A percentile compares a stretch with the other conserved stretches of the same genome.
Conservation (phyloP, 2,797 vertebrate genomes). For the Centropyge bicolor region DNA sequence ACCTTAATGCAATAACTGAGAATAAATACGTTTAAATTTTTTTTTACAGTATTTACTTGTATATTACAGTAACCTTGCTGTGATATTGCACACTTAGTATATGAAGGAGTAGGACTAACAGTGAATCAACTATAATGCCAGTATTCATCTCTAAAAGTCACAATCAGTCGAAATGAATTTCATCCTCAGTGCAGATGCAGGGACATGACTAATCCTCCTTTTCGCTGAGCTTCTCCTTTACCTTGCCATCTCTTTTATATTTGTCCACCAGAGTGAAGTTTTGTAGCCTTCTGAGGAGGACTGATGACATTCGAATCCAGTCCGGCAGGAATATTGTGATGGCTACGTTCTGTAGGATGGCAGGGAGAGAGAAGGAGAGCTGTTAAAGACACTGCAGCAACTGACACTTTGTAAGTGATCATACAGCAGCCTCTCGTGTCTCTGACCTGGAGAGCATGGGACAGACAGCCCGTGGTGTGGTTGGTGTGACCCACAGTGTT, state of each 20-base stretch:
- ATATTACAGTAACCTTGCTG: not conserved
- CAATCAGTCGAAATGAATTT: not conserved
- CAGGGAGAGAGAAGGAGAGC: constrained; percentile 5
- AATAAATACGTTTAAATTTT: constrained; percentile 19
- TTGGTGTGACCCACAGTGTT: constrained; percentile 87
- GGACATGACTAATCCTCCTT: constrained; percentile 45
- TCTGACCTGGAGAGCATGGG: constrained; percentile 86
- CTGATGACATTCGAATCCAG: constrained; percentile 79
- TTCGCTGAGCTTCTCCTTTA: constrained; percentile 2
- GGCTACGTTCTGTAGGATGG: constrained; percentile 65
- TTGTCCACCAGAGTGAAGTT: not conserved
- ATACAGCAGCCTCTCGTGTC: not conserved
- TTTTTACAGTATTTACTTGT: not conserved
- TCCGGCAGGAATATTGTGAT: constrained; percentile 76
- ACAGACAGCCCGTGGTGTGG: constrained; percentile 84
- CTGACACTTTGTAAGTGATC: not conserved
- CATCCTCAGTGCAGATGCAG: not conserved
- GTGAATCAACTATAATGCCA: not conserved
- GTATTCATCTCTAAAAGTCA: not conserved
- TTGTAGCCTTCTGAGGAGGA: constrained; percentile 60
- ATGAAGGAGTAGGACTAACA: not conserved
- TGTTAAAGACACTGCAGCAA: not conserved
- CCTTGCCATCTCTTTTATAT: not conserved
- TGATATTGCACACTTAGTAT: not conserved
- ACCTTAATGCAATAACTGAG: not conserved